phyloP scores from a whole-genome alignment of 2,888 invertebrate species.

The Hesperia comma region DNA sequence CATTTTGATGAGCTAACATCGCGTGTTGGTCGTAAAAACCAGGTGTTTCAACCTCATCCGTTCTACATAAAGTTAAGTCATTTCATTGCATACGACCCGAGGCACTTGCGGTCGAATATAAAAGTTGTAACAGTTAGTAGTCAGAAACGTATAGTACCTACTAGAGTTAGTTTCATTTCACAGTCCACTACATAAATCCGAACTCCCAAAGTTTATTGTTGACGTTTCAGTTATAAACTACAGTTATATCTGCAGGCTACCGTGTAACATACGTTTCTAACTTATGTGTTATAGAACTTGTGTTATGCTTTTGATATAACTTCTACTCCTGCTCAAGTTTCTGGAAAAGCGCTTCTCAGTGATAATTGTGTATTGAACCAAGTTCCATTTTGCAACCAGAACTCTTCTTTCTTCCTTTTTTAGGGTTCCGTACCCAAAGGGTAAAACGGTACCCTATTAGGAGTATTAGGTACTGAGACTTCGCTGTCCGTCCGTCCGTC shows the following conservation, averaged over 20 bases:
- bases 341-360: too few relatives aligned
- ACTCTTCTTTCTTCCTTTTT: too few relatives aligned
- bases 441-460: too few relatives aligned
- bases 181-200: slow-evolving; percentile 2
- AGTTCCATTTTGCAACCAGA: too few relatives aligned
- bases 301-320: too few relatives aligned
- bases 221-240: slow-evolving; percentile 1
- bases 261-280: not conserved
- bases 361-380: too few relatives aligned
- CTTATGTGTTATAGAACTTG: too few relatives aligned
- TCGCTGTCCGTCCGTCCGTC: too few relatives aligned
- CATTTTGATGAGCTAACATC: not conserved
- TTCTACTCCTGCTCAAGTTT: too few relatives aligned
- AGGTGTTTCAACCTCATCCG: not conserved
- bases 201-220: slow-evolving; percentile 10
- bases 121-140: slow-evolving; percentile 12
- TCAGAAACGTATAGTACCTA: slow-evolving; percentile 5
- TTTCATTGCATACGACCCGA: not conserved
- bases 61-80: slow-evolving; percentile 13
- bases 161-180: slow-evolving; percentile 6
- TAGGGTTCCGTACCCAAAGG: too few relatives aligned
- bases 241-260: slow-evolving; percentile 2
- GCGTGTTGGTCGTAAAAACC: not conserved
- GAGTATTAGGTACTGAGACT: too few relatives aligned
- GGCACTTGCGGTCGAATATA: slow-evolving; percentile 3